A percentile compares a stretch with the other conserved stretches of the same genome.
These are phyloP conservation scores for Pardosa pseudoannulata DNA, from an alignment of 2,888 invertebrate genomes.

Conservation along the genomic window DNA sequence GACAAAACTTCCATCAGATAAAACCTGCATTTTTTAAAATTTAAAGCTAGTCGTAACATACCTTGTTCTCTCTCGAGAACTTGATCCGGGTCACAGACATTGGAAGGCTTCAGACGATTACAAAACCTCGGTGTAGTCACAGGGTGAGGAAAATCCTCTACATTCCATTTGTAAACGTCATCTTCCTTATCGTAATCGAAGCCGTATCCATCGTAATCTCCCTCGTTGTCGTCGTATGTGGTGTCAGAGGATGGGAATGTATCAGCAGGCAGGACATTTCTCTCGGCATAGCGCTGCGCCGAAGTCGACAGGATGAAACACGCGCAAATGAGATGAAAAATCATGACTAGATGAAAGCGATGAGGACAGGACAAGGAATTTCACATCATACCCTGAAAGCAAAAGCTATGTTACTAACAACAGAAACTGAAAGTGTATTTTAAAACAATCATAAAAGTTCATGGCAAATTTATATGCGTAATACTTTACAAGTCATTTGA, in stretches of 20 bases:
- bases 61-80: conserved; percentile 56
- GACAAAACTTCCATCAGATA: no score
- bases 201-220: conserved; percentile 39
- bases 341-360: no score
- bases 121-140: conserved; percentile 38
- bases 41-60: conserved; percentile 21
- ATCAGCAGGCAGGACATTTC: conserved; percentile 28
- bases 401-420: no score
- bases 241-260: conserved; percentile 19
- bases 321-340: background rate
- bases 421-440: no score
- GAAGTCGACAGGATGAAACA: background rate
- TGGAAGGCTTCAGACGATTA: conserved; percentile 48
- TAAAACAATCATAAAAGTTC: no score
- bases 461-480: no score
- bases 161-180: conserved; percentile 66
- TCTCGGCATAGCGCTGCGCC: conserved; percentile 39
- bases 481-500: no score
- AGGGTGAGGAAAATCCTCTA: conserved; percentile 69
- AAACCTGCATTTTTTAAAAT: no score
- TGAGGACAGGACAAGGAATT: no score
- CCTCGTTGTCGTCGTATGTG: background rate
- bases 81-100: conserved; percentile 70
- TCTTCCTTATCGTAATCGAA: conserved; percentile 26
- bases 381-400: no score